Evolutionary conservation across 2,888 invertebrate species (phyloP), one percentile per base, ranked within the genome.

Genomic region (Biston betularia): DNA sequence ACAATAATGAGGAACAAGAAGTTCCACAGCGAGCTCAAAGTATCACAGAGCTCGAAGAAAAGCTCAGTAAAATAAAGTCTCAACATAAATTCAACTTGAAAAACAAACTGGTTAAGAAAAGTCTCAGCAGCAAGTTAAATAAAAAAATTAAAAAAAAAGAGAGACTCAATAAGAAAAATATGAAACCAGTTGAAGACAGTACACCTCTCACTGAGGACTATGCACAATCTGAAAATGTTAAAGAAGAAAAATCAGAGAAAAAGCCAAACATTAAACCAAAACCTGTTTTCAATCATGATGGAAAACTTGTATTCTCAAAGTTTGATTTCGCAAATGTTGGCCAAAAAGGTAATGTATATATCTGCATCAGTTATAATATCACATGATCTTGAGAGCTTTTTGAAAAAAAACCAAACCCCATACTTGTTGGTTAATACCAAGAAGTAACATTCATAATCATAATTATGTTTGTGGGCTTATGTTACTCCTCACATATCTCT

Each of bases 231-330:
- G 79, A 79, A 56, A 79, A 81, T 33, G 49, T 53, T n/a, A 61
- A 69, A 42, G 59, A 44, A 49, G 81, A 76, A 68, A 77, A 69
- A 69, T 69, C 44, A 49, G 79, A 74, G 87, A 92, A 71, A 42
- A 93, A 91, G 71, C 79, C 83, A 14, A 85, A 83, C 71, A 80
- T 90, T 6, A 92, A 94, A 75, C 83, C 94, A 0, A 97, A 96
- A 82, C 96, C 97, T n/a, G 95, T 97, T 15, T 97, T 96, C 76
- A 98, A 98, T 85, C 96, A 95, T 75, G 97, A 97, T 71, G 97
- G 97, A 1, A 97, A 98, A 91, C 95, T 98, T 83, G 97, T 98
- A 0, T 98, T 97, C 83, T 98, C 98, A 6, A 98, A 98, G 92
- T 97, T 98, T 88, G 98, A 98, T 86, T 98, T 98, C 89, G 96